Base-by-base conservation (phyloP, 2,888 invertebrate genomes). In the Ophion obscuratus region DNA sequence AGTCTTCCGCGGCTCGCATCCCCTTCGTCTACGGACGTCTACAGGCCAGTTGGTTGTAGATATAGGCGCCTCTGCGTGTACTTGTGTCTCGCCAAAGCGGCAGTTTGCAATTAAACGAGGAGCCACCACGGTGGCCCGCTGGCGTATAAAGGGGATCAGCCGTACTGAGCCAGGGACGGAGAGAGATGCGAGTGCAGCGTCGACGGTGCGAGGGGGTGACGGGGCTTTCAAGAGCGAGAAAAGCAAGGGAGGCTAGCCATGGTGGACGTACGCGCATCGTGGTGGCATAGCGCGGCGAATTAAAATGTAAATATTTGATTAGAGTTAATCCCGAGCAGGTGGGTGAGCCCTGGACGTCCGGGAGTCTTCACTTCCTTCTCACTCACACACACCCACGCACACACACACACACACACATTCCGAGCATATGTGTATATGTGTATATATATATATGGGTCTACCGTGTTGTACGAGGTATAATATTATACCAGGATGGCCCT, bases 281-380 rank as follows among this genome's bases (percentile, higher is more conserved):
- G 71, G 83, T 80, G 70, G 86, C 87, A 86, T 77, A 86, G 87
- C 85, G 88, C 89, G 89, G 90, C 91, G 92, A 93, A 93, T 93
- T 93, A 93, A 93, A 93, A 93, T 92, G 92, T 93, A 93, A 94
- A 94, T 94, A 93, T 93, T 94, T 93, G 92, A 94, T 94, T 92
- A 93, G 93, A 93, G 92, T 93, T 93, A 94, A 92, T 93, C 92
- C 92, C 89, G 90, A 90, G 85, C 92, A 92, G 92, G 93, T 92
- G 92, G 91, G 91, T 91, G 92, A 91, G 91, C 89, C 75, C 75
- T 81, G 83, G 81, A 86, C 84, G 81, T 84, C 84, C 84, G 68
- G 75, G 75, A 70, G 68, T 44, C 47, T 17, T 64, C 62, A 40
- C 61, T 24, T 64, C 68, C 70, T 74, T 44, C 74, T 36, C 11